A percentile compares a stretch with the other conserved stretches of the same genome.
Evolutionary conservation across 2,797 vertebrate genomes (phyloP).

Genomic region (Eupleurogrammus muticus): DNA sequence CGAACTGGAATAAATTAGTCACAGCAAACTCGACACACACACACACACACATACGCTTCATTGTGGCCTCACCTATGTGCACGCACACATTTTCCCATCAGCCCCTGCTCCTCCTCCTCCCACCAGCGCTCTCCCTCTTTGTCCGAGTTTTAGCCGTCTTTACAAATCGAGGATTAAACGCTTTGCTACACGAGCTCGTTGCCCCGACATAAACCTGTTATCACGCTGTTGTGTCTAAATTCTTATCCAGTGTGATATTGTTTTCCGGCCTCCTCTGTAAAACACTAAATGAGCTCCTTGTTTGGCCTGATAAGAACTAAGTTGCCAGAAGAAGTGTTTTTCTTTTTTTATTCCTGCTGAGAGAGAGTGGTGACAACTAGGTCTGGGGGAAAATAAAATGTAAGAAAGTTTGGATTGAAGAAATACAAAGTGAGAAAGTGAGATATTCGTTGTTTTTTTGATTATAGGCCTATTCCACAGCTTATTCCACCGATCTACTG

Average conservation of each 20-base stretch:
- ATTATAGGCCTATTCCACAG: no score
- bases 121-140: conserved; percentile 52
- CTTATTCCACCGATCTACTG: no score
- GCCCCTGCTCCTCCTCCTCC: conserved; percentile 47
- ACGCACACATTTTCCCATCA: conserved; percentile 44
- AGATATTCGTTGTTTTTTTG: no score
- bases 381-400: not conserved
- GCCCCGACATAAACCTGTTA: conserved; percentile 69
- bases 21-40: conserved; percentile 32
- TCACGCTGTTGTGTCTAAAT: conserved; percentile 66
- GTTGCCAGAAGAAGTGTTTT: conserved; percentile 25
- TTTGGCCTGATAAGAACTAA: conserved; percentile 52
- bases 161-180: conserved; percentile 73
- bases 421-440: not conserved
- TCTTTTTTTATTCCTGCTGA: no score
- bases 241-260: conserved; percentile 57
- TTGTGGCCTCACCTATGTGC: conserved; percentile 29
- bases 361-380: conserved; percentile 18
- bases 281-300: conserved; percentile 45
- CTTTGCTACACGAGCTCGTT: conserved; percentile 56
- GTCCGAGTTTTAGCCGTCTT: conserved; percentile 62
- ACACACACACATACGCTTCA: conserved; percentile 10
- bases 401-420: conserved; percentile 5
- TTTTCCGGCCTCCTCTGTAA: conserved; percentile 39
- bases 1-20: conserved; percentile 64